Conservation (phyloP, 2,113 vertebrate genomes). For the Cercopithecus mona region DNA sequence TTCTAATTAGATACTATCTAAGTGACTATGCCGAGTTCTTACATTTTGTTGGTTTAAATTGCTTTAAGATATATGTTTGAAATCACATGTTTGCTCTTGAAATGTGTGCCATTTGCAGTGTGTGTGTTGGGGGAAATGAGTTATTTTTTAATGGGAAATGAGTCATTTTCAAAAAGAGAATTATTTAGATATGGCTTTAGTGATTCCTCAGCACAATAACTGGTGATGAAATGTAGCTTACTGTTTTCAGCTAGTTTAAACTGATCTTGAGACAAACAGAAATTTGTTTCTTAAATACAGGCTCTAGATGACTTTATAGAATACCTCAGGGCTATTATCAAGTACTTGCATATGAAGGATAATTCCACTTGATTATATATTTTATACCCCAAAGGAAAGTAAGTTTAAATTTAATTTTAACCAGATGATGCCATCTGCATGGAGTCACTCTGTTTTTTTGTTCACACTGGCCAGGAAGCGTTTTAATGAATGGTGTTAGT, state of each 20-base stretch:
- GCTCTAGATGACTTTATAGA: not conserved
- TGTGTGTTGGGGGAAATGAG: not conserved
- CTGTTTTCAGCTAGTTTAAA: constrained; percentile 44
- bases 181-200: not conserved
- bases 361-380: constrained; percentile 29
- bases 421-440: constrained; percentile 20
- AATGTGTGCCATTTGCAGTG: not conserved
- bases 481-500: not conserved
- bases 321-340: not conserved
- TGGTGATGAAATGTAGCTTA: not conserved
- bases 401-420: constrained; percentile 35
- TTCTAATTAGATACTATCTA: not conserved
- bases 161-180: not conserved
- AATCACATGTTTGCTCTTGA: not conserved
- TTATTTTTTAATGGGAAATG: not conserved
- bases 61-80: not conserved
- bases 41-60: constrained; percentile 26
- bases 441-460: not conserved
- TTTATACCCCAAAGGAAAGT: constrained; percentile 35
- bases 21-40: not conserved
- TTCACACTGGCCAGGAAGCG: not conserved
- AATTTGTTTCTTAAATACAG: constrained; percentile 44
- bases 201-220: constrained; percentile 8
- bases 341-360: not conserved
- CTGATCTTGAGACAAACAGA: constrained; percentile 40